Evolutionary conservation across 2,797 vertebrate species (phyloP), one percentile per base, ranked within the genome.

Genomic region (Dromococcyx pavoninus): DNA sequence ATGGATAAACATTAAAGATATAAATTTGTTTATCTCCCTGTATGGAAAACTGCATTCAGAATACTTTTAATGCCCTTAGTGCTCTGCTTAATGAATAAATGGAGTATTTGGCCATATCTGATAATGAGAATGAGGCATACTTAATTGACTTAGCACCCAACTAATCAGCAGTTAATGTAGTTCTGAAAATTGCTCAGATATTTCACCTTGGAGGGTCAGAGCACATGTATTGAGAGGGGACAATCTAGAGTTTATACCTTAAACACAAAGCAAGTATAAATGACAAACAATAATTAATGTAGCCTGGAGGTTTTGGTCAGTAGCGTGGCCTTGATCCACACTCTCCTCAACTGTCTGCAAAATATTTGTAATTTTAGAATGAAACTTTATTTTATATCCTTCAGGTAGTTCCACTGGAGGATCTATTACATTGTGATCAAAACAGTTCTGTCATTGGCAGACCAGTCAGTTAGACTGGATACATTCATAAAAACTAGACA

Each of bases 21-120:
- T 9, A 35, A 33, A 46, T 48, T 37, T 71, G 62, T 89, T 93
- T 89, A 58, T 84, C 37, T 88, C 50, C 18, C 24, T 69, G 48
- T 80, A 24, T 50, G 43, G 81, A 86, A 91, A 69, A 65, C 57
- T 82, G 39, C 39, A 8, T 53, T 69, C 39, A 44, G 65, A 86
- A 58, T 77, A 62, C 58, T 13, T 62, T 46, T 87, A 86, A 92
- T 66, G 92, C 92, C 81, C 66, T 37, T 81, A 54, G 79, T 73
- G 86, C 70, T 87, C 71, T 84, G 65, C 50, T 95, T 95, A 94
- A 95, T 95, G 92, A 89, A 73, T 51, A 94, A 94, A 93, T 78
- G 67, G 66, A 50, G 54, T 70, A 78, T 84, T 89, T n/a, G 80
- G 22, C 85, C 54, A 33, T 78, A 71, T 91, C 72, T 88, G 78